Base-by-base conservation (phyloP, 2,888 invertebrate species). In the Dorcus parallelipipedus region DNA sequence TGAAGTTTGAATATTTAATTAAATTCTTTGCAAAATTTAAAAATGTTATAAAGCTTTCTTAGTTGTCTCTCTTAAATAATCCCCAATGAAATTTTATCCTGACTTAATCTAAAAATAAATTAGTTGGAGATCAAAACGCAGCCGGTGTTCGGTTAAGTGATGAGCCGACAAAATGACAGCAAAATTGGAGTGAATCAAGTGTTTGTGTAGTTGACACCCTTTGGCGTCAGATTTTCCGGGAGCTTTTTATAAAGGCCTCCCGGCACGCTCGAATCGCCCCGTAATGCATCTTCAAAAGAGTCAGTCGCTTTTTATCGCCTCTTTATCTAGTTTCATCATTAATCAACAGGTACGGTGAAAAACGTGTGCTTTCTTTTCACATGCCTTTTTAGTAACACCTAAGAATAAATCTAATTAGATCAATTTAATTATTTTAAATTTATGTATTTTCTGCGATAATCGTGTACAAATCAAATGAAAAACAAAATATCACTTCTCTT, bases 131-230 rank as follows among this genome's bases (percentile, higher is more conserved):
- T 45, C 45, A 45, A 45, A 45, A 45, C 45, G 45, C 10, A 4
- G 45, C 9, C 45, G 45, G 56, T 56, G 56, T 60, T 59, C 57
- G 49, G 54, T 59, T 62, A 68, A 67, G 68, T 69, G 71, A 73
- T 69, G 69, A 71, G 69, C 67, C 69, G 67, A 67, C 69, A 66
- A 72, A 73, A 72, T 72, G 71, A 71, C 69, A 68, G 66, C 63
- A 68, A 70, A 69, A 72, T 71, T 70, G 70, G 69, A 72, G 73
- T 67, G 71, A 73, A 72, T 72, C 72, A 70, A 73, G 73, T 73
- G 73, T 74, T 74, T 75, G 74, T 76, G 75, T 71, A 70, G 73
- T 71, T 75, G 75, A 75, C 75, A 76, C 75, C 75, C 75, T 69
- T 71, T 70, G 72, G 70, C 74, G 74, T 74, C 73, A 67, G 73